phyloP scores from a whole-genome alignment of 1,140 invertebrate genomes.

The Drosophila nannoptera region DNA sequence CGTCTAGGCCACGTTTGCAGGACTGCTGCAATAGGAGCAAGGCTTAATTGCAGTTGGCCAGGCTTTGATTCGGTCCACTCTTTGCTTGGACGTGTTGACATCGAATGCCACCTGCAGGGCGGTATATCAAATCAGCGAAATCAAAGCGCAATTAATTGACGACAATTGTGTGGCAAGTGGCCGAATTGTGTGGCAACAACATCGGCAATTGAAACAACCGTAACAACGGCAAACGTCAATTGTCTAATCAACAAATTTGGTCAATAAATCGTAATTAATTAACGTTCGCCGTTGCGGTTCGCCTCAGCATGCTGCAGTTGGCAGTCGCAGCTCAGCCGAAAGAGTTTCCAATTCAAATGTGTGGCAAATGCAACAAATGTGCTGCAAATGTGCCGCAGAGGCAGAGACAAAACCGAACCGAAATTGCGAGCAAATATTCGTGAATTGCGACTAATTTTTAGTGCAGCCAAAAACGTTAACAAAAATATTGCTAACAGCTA shows the following conservation, averaged over 20 bases:
- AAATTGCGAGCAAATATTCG: slow-evolving; percentile 56
- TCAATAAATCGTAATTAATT: slow-evolving; percentile 78
- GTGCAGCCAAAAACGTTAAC: slow-evolving; percentile 48
- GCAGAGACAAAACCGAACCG: slow-evolving; percentile 23
- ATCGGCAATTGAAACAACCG: slow-evolving; percentile 46
- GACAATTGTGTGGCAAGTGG: slow-evolving; percentile 70
- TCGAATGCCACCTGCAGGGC: slow-evolving; percentile 71
- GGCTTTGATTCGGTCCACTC: background rate
- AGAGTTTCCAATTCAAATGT: slow-evolving; percentile 60
- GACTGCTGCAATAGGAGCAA: too few relatives aligned
- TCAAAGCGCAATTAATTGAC: slow-evolving; percentile 76
- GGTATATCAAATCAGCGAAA: slow-evolving; percentile 70
- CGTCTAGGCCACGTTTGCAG: too few relatives aligned
- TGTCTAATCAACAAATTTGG: slow-evolving; percentile 78
- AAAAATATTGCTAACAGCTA: slow-evolving; percentile 74
- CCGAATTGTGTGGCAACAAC: slow-evolving; percentile 67
- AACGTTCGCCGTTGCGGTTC: slow-evolving; percentile 51
- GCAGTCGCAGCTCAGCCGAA: slow-evolving; percentile 49
- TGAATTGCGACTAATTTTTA: slow-evolving; percentile 74
- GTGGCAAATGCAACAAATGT: slow-evolving; percentile 37
- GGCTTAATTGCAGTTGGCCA: too few relatives aligned
- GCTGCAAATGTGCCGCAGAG: slow-evolving; percentile 8
- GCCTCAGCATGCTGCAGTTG: background rate
- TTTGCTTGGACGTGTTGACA: slow-evolving; percentile 15
- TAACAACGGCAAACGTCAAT: slow-evolving; percentile 71